phyloP scores from a whole-genome alignment of 2,113 vertebrate species.

The Apteryx owenii region DNA sequence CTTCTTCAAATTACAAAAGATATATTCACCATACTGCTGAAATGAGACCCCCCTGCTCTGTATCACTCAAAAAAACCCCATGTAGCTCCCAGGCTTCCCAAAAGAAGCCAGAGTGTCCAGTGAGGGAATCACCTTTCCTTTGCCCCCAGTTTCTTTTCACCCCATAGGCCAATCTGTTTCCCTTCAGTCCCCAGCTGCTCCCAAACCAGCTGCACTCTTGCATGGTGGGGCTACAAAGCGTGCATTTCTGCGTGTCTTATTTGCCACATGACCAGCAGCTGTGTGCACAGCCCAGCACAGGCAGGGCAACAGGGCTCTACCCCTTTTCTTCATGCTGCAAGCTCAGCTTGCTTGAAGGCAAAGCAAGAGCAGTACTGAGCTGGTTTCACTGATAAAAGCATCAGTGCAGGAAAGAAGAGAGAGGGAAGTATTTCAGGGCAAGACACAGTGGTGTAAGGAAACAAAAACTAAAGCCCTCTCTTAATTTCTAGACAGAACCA shows the following conservation, averaged over 20 bases:
- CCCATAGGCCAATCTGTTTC: neutral
- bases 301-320: neutral
- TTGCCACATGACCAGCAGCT: neutral
- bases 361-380: fast-evolving
- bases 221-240: neutral
- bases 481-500: neutral
- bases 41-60: neutral
- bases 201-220: neutral
- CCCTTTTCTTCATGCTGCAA: neutral
- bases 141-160: neutral
- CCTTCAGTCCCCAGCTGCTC: constrained; percentile 3
- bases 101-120: neutral
- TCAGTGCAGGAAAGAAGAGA: neutral
- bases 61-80: neutral
- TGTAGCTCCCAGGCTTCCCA: neutral
- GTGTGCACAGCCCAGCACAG: neutral
- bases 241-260: fast-evolving
- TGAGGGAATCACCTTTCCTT: neutral
- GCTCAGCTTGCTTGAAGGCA: neutral
- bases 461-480: neutral
- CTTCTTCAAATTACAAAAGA: neutral
- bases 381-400: neutral
- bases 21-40: fast-evolving
- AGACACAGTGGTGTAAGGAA: neutral
- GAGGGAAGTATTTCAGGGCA: neutral